A percentile compares a stretch with the other conserved stretches of the same genome.
Evolutionary conservation across 2,888 invertebrate species (phyloP).

Genomic region (Drosophila affinis): DNA sequence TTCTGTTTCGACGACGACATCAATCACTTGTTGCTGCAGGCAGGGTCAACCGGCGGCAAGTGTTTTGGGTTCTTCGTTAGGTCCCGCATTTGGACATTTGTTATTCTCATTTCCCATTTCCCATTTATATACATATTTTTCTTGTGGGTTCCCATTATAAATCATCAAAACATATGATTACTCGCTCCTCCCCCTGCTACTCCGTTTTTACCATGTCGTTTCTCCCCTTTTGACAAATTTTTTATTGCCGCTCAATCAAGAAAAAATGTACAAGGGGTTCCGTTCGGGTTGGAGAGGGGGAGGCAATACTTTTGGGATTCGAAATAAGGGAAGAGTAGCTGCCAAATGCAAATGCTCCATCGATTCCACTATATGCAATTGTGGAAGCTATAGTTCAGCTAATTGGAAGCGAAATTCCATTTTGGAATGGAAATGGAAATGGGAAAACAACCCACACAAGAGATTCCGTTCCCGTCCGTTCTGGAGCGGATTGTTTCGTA

Average conservation of each 20-base stretch:
- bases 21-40: conserved; percentile 67
- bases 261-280: not conserved
- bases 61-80: conserved; percentile 6
- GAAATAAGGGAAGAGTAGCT: not conserved
- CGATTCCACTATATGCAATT: conserved; percentile 38
- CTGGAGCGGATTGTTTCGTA: conserved; percentile 16
- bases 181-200: conserved; percentile 4
- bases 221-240: conserved; percentile 61
- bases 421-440: conserved; percentile 15
- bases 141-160: conserved; percentile 48
- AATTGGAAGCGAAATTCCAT: conserved; percentile 23
- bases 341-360: not conserved
- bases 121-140: not conserved
- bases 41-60: not conserved
- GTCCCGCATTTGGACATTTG: conserved; percentile 25
- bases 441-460: conserved; percentile 23
- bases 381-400: conserved; percentile 26
- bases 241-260: conserved; percentile 74
- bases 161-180: conserved; percentile 62
- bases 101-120: conserved; percentile 27
- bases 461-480: too few species aligned
- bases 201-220: not conserved
- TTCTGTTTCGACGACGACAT: conserved; percentile 43
- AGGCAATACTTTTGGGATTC: not conserved
- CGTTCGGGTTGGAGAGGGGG: not conserved